phyloP scores from a whole-genome alignment of 53 echinoderm and acorn worm species.

The Pentamera pediparva region DNA sequence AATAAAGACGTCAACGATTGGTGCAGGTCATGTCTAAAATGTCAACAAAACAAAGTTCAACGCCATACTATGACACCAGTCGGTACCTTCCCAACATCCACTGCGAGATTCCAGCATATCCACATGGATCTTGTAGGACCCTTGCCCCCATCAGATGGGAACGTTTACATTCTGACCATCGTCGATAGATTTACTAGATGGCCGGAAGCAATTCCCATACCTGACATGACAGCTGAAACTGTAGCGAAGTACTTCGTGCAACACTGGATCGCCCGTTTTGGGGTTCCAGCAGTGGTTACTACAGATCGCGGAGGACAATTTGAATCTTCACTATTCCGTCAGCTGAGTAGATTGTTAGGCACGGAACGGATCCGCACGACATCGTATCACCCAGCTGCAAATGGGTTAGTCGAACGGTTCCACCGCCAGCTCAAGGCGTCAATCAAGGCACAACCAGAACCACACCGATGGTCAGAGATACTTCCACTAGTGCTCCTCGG shows the following conservation, averaged over 20 bases:
- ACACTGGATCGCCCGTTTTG: conserved; percentile 42
- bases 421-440: conserved; percentile 40
- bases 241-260: conserved; percentile 35
- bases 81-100: conserved; percentile 27
- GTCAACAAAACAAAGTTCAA: conserved; percentile 42
- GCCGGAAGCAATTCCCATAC: conserved; percentile 43
- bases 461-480: background rate
- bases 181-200: conserved; percentile 32
- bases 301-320: conserved; percentile 49
- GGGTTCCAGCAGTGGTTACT: conserved; percentile 32
- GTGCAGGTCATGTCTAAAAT: conserved; percentile 44
- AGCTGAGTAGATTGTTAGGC: background rate
- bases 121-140: conserved; percentile 50
- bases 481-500: conserved; percentile 25
- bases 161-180: conserved; percentile 20
- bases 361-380: conserved; percentile 25
- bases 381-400: conserved; percentile 41
- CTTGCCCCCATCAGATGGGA: conserved; percentile 37
- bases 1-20: conserved; percentile 40
- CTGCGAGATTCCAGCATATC: conserved; percentile 37
- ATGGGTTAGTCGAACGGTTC: conserved; percentile 47
- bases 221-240: conserved; percentile 44
- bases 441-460: conserved; percentile 29
- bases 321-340: conserved; percentile 37
- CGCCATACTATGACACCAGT: conserved; percentile 29